Evolutionary conservation across 2,888 invertebrate genomes (phyloP).

Genomic region (Ctenicera cuprea): DNA sequence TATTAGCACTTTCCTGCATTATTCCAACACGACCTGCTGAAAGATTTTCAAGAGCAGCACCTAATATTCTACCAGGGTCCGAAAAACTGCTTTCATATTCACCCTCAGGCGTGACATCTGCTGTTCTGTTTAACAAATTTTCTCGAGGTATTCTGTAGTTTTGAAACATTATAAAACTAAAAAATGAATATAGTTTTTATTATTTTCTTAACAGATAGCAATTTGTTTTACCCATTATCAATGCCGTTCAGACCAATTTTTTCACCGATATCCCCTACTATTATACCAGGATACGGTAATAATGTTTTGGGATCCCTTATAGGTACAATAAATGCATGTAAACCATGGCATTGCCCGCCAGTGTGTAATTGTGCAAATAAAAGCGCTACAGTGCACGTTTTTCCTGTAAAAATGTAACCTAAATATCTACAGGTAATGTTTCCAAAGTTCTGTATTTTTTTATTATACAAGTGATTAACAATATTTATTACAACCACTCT

Average conservation of each 20-base stretch:
- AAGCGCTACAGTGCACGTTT: constrained; percentile 89
- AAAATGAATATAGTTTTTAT: too few relatives aligned
- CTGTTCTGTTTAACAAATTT: constrained; percentile 90
- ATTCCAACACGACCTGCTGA: constrained; percentile 90
- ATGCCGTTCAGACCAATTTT: constrained; percentile 94
- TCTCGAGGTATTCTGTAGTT: constrained; percentile 91
- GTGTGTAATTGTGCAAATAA: constrained; percentile 94
- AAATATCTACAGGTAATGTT: too few relatives aligned
- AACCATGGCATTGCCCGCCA: constrained; percentile 86
- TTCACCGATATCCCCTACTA: constrained; percentile 94
- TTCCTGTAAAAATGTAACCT: constrained; percentile 73
- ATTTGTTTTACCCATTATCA: constrained; percentile 89
- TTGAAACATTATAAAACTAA: constrained; percentile 89
- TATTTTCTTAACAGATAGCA: too few relatives aligned
- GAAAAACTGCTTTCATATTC: constrained; percentile 93
- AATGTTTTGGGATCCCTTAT: constrained; percentile 86
- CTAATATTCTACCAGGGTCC: constrained; percentile 90
- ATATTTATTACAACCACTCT: not conserved
- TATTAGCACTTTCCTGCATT: constrained; percentile 79
- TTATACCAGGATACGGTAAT: constrained; percentile 87
- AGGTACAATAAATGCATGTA: constrained; percentile 93
- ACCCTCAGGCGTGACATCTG: constrained; percentile 92
- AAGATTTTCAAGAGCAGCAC: constrained; percentile 89
- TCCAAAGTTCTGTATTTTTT: too few relatives aligned
- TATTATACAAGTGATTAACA: too few relatives aligned